A percentile compares a stretch with the other conserved stretches of the same genome.
Evolutionary conservation across 1,140 invertebrate genomes (phyloP).

Genomic region (Chlorops oryzae): DNA sequence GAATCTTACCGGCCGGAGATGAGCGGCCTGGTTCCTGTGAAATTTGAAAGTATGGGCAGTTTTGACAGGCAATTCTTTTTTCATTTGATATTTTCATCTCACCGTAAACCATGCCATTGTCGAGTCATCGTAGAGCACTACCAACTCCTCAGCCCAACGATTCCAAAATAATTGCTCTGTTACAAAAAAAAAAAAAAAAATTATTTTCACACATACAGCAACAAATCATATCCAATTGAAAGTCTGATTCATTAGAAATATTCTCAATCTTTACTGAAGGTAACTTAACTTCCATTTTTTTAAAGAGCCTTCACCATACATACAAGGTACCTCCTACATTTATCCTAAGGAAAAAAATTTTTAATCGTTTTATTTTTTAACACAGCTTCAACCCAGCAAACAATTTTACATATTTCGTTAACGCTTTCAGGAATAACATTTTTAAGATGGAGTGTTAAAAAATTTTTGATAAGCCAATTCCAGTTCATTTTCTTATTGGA

Average conservation of each 20-base stretch:
- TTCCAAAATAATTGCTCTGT: constrained; percentile 68
- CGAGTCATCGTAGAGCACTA: constrained; percentile 72
- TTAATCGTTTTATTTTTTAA: no score
- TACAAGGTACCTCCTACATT: background rate
- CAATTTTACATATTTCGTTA: no score
- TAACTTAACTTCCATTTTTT: background rate
- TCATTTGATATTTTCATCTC: constrained; percentile 17
- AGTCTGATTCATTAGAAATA: no score
- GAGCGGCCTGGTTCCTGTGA: constrained; percentile 38
- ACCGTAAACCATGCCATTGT: constrained; percentile 73
- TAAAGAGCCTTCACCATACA: background rate
- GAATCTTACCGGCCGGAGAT: constrained; percentile 44
- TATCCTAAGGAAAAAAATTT: no score
- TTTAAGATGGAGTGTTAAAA: no score
- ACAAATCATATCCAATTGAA: no score
- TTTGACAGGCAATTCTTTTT: background rate
- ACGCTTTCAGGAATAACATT: no score
- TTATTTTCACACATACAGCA: background rate
- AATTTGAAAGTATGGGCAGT: background rate
- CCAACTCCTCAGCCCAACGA: constrained; percentile 74
- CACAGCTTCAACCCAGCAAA: no score
- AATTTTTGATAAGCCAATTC: no score
- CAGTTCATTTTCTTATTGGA: no score
- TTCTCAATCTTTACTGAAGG: background rate
- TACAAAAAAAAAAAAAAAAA: constrained; percentile 19